Base-by-base conservation (phyloP, 2,797 vertebrate species). In the Mus caroli region DNA sequence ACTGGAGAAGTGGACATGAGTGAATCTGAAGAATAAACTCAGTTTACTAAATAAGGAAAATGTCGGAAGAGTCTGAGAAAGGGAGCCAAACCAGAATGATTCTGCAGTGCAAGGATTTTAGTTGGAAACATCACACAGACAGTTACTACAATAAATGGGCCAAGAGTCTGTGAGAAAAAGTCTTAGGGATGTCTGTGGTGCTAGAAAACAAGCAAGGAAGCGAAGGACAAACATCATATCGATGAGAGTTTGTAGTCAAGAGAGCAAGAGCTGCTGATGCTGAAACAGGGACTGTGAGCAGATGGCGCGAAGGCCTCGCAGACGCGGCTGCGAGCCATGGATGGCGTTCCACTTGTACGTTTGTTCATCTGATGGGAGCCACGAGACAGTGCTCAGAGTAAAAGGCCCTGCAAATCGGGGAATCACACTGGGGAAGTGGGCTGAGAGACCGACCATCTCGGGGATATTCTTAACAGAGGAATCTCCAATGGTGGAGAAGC, bases 391-490 rank as follows among this genome's bases (percentile, higher is more conserved):
- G 1, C 24, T 79, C 28, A 20, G 20, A 87, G 62, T 15, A 77
- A 62, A 87, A 84, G 64, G 84, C 60, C 46, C 20, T n/a, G 79
- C 19, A 54, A 78, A 22, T 73, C 46, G 60, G 31, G 26, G 37
- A 78, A 56, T 83, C 73, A 34, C n/a, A 14, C 2, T 14, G 60
- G 71, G 75, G 34, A 97, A 71, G 24, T 26, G 34, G 37, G 75
- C 11, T 22, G n/a, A 17, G n/a, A 86, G 43, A 43, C 43, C 43
- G 82, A 40, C 17, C 71, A 52, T 40, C 88, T 58, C 22, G 54
- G 58, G 84, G 64, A 82, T 60, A 40, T 78, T 69, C 60, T 46
- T 89, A 52, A 24, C 67, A 90, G 86, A 90, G 89, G 34, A 71
- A 37, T 37, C 67, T 37, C 67, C 37, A 71, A 71, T 20, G 7